These are phyloP conservation scores for Liparis tanakae DNA, from an alignment of 2,797 vertebrate species.

Conservation along the genomic window DNA sequence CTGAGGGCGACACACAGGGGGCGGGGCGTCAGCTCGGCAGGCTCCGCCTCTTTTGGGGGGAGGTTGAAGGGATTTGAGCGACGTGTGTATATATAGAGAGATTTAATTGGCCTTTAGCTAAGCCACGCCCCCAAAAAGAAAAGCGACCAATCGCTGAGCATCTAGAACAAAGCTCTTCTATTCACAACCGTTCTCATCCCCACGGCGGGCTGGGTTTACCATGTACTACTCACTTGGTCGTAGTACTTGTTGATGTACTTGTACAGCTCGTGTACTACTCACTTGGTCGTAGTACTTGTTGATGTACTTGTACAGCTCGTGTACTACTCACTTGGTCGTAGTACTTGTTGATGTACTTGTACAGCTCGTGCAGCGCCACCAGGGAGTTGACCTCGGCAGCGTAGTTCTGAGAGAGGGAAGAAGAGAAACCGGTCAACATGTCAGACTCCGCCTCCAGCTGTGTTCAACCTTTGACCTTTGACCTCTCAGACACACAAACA, in stretches of 20 bases:
- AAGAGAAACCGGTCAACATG: conserved; percentile 50
- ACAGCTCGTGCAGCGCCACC: conserved; percentile 95
- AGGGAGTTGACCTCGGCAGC: conserved; percentile 94
- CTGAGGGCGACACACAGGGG: conserved; percentile 68
- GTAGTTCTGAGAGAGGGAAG: conserved; percentile 85
- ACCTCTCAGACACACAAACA: too few species aligned
- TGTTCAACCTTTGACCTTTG: conserved; percentile 17
- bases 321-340: conserved; percentile 92
- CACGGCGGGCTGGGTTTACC: too few species aligned
- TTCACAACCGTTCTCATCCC: too few species aligned
- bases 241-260: too few species aligned
- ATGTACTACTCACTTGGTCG: conserved; percentile 53
- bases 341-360: conserved; percentile 99
- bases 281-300: conserved; percentile 91
- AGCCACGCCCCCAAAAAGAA: not conserved
- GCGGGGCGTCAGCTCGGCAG: too few species aligned
- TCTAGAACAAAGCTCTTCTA: not conserved
- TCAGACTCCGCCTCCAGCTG: conserved; percentile 21
- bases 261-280: conserved; percentile 55
- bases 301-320: conserved; percentile 98
- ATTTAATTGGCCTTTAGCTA: not conserved
- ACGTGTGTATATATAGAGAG: not conserved
- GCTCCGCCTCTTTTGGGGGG: too few species aligned
- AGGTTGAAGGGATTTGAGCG: not conserved
- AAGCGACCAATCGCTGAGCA: not conserved